Evolutionary conservation across 2,797 vertebrate genomes (phyloP).

Genomic region (Pyrocephalus nanus): DNA sequence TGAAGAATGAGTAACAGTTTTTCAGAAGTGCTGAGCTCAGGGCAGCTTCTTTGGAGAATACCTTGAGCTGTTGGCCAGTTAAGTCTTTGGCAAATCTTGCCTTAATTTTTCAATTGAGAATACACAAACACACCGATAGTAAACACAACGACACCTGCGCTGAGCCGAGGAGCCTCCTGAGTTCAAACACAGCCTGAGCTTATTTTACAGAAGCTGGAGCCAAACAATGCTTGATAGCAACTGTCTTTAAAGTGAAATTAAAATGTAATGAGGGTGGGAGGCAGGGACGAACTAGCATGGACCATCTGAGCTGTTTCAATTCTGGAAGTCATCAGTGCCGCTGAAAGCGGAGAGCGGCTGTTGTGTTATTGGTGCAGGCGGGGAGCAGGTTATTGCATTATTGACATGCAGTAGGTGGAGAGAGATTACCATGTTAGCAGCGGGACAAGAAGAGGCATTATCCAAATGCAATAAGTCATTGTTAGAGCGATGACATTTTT

Average conservation of each 20-base stretch:
- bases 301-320: slow-evolving; percentile 65
- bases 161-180: not conserved
- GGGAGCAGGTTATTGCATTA: slow-evolving; percentile 54
- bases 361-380: slow-evolving; percentile 37
- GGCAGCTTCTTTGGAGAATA: not conserved
- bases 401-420: slow-evolving; percentile 58
- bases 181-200: not conserved
- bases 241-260: slow-evolving; percentile 57
- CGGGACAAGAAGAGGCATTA: slow-evolving; percentile 43
- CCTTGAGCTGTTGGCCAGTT: not conserved
- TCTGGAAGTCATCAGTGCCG: slow-evolving; percentile 25
- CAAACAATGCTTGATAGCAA: slow-evolving; percentile 41
- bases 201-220: slow-evolving; percentile 13
- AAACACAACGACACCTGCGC: not conserved
- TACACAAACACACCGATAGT: not conserved
- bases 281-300: not conserved
- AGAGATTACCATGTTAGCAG: slow-evolving; percentile 47
- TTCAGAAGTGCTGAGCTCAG: not conserved
- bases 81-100: not conserved
- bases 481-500: slow-evolving; percentile 44
- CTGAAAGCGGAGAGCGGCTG: slow-evolving; percentile 26
- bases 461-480: slow-evolving; percentile 58
- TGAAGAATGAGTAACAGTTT: not conserved
- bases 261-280: slow-evolving; percentile 56
- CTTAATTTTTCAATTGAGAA: not conserved